A percentile compares a stretch with the other conserved stretches of the same genome.
phyloP scores from a whole-genome alignment of 2,797 vertebrate genomes.

The Schizothorax lantsangensis region DNA sequence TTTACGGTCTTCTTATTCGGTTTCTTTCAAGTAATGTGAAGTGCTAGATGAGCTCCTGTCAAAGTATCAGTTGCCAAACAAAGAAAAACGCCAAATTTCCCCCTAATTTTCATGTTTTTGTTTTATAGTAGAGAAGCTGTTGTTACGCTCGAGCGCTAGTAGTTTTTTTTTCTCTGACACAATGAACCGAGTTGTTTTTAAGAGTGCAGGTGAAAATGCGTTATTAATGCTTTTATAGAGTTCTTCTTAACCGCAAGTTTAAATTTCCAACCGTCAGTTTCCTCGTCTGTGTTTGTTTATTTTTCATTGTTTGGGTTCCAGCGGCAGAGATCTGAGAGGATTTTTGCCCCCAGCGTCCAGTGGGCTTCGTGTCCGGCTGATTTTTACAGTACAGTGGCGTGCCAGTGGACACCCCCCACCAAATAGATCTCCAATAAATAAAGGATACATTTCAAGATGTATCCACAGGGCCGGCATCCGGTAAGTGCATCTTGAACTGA shows the following conservation, averaged over 20 bases:
- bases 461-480: slow-evolving; percentile 96
- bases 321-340: slow-evolving; percentile 65
- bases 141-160: slow-evolving; percentile 22
- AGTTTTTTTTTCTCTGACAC: slow-evolving; percentile 24
- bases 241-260: not conserved
- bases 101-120: not conserved
- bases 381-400: slow-evolving; percentile 72
- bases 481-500: slow-evolving; percentile 79
- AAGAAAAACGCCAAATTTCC: slow-evolving; percentile 6
- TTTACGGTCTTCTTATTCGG: slow-evolving; percentile 10
- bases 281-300: slow-evolving; percentile 49
- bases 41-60: slow-evolving; percentile 1
- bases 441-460: slow-evolving; percentile 84
- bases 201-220: slow-evolving; percentile 26
- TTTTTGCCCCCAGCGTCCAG: slow-evolving; percentile 62
- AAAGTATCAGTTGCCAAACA: slow-evolving; percentile 19
- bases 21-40: not conserved
- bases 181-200: slow-evolving; percentile 19
- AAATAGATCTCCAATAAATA: slow-evolving; percentile 90
- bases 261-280: slow-evolving; percentile 16
- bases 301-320: slow-evolving; percentile 62
- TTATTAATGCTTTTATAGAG: not conserved
- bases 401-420: slow-evolving; percentile 79
- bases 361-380: slow-evolving; percentile 62
- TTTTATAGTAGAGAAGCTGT: not conserved